phyloP scores from a whole-genome alignment of 2,797 vertebrate species.

The Chrosomus eos region DNA sequence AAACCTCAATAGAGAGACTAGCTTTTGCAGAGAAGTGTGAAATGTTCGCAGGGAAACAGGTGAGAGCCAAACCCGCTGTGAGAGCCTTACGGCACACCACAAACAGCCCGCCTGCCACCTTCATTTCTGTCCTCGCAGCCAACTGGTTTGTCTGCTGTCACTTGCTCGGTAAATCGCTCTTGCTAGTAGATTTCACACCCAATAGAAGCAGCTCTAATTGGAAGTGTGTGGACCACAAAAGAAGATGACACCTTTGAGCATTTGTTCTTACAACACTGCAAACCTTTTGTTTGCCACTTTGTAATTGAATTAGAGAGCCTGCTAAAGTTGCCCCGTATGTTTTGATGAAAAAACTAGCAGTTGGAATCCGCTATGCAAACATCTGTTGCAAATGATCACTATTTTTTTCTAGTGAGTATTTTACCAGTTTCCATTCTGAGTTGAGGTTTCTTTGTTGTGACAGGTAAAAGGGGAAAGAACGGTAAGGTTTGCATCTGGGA shows the following conservation, averaged over 20 bases:
- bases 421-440: conserved; percentile 24
- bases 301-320: conserved; percentile 55
- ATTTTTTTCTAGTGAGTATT: conserved; percentile 20
- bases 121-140: conserved; percentile 19
- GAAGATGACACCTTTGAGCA: conserved; percentile 45
- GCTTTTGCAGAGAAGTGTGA: conserved; percentile 38
- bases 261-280: conserved; percentile 46
- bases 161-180: conserved; percentile 43
- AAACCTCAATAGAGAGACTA: not conserved
- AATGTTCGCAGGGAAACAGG: conserved; percentile 40
- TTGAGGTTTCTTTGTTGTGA: conserved; percentile 56
- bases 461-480: conserved; percentile 44
- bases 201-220: conserved; percentile 49
- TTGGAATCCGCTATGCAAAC: conserved; percentile 19
- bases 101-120: conserved; percentile 42
- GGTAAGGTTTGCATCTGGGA: conserved; percentile 20
- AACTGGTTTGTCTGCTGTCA: conserved; percentile 53
- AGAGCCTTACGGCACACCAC: conserved; percentile 40
- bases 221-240: conserved; percentile 35
- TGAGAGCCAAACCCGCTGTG: conserved; percentile 41
- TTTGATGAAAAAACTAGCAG: conserved; percentile 27
- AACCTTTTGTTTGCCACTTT: conserved; percentile 51
- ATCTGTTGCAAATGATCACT: conserved; percentile 49
- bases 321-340: not conserved
- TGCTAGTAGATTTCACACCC: conserved; percentile 55